Percentiles rank a stretch among this genome's conserved stretches.
Conservation (phyloP, 2,888 invertebrate genomes). For the Catocala nupta region DNA sequence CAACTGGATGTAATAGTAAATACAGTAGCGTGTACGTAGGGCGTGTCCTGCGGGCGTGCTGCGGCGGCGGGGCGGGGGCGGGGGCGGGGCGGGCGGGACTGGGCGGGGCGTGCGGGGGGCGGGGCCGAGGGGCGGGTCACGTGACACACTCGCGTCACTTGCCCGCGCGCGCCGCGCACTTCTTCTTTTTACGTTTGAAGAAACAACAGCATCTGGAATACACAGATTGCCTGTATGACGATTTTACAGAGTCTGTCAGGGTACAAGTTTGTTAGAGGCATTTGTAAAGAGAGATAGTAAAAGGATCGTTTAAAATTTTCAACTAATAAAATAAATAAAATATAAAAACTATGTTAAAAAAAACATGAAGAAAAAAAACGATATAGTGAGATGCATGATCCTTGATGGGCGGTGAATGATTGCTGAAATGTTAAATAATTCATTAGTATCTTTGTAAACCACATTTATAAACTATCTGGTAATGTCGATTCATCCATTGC, state of each 20-base stretch:
- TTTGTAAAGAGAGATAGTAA: background rate
- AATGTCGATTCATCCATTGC: too few species aligned
- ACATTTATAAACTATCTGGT: too few species aligned
- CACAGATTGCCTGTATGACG: conserved; percentile 86
- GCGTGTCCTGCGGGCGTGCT: conserved; percentile 16
- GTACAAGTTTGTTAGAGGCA: conserved; percentile 55
- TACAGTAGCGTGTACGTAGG: conserved; percentile 12
- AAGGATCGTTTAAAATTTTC: background rate
- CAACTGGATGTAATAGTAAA: conserved; percentile 43
- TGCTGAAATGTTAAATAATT: conserved; percentile 3
- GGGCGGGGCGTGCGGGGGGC: conserved; percentile 25
- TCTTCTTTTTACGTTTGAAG: conserved; percentile 99
- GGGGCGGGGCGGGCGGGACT: conserved; percentile 10
- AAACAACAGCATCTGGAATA: conserved; percentile 98
- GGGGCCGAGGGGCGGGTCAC: conserved; percentile 59
- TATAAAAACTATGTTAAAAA: background rate
- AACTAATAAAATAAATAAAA: background rate
- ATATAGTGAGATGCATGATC: background rate
- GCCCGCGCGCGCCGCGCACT: conserved; percentile 94
- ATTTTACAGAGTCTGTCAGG: conserved; percentile 84
- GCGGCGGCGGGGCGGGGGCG: conserved; percentile 21
- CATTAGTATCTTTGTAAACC: background rate
- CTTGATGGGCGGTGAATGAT: background rate
- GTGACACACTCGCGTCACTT: conserved; percentile 91
- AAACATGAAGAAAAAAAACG: background rate